A percentile compares a stretch with the other conserved stretches of the same genome.
Evolutionary conservation across 1,140 invertebrate genomes (phyloP).

Genomic region (Leptopilina clavipes): DNA sequence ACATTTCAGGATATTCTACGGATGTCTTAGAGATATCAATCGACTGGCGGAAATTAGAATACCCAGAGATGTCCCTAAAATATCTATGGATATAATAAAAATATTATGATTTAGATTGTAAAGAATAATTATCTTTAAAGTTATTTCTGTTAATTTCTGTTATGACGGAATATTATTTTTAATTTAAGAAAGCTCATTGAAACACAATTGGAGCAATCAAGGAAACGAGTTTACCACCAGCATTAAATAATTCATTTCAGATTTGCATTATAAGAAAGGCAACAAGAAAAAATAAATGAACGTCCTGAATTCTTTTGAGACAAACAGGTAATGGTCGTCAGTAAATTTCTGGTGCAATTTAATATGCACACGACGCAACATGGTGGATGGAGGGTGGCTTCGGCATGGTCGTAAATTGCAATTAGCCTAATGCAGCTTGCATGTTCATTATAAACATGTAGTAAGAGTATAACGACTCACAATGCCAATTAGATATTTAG

Average conservation of each 20-base stretch:
- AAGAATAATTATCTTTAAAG: too few relatives aligned
- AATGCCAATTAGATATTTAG: background rate
- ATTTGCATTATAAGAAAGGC: background rate
- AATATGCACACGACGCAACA: constrained; percentile 47
- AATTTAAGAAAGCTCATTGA: background rate
- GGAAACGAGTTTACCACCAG: background rate
- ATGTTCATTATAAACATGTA: constrained; percentile 43
- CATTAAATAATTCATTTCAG: background rate
- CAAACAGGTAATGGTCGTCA: constrained; percentile 3
- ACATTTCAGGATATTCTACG: too few relatives aligned
- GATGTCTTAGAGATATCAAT: too few relatives aligned
- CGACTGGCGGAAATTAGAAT: too few relatives aligned
- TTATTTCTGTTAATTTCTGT: too few relatives aligned
- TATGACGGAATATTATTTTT: too few relatives aligned
- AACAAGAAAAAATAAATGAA: background rate
- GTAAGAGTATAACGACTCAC: constrained; percentile 46
- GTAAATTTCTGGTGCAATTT: constrained; percentile 50
- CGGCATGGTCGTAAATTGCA: constrained; percentile 54
- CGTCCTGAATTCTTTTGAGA: background rate
- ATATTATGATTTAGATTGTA: too few relatives aligned
- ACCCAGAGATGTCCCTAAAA: too few relatives aligned
- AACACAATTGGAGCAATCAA: background rate
- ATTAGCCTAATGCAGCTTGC: constrained; percentile 65
- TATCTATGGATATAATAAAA: too few relatives aligned
- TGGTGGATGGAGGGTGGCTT: constrained; percentile 18